Evolutionary conservation across 2,888 invertebrate genomes (phyloP), one percentile per base, ranked within the genome.

Genomic region (Hydropsyche betteni): DNA sequence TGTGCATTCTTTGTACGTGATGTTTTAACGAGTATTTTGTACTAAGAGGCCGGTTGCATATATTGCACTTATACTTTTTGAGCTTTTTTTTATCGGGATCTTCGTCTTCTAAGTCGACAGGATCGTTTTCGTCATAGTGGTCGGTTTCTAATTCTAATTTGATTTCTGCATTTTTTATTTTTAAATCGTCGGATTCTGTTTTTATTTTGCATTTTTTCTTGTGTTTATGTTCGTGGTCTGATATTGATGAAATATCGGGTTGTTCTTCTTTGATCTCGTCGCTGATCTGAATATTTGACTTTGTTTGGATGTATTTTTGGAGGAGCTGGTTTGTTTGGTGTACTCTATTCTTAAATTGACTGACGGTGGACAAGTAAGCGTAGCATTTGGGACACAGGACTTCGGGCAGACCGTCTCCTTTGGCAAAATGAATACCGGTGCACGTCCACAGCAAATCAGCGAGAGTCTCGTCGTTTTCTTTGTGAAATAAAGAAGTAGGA

Each of bases 1-100:
- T 81, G 79, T 88, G 87, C 85, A 86, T 86, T 61, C 82, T 82
- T 52, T 83, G 80, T 78, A 82, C 83, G 78, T 87, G 87, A 76
- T 83, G 86, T 5, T 80, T 70, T 24, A 88, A 69, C 38, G 78
- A 77, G 24, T 70, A 73, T 36, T 75, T 78, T 12, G 75, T 69
- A 14, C 74, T 75, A 5, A 80, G 73, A 3, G 72, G 64, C 50
- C 76, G 76, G 5, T 36, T 12, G 64, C 80, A 80, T 14, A 77
- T 16, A 34, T 76, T 34, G 51, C 79, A 79, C 52, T 38, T 52
- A 24, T 24, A 64, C n/a, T 34, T 72, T 34, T 58, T 58, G 12
- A 2, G 0, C n/a, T 44, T 55, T 34, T 34, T 14, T 50, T 36
- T 5, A 12, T 36, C 61, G 6, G 3, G 24, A 24, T 44, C 64